Conservation (phyloP, 2,888 invertebrate species). For the Ypsolopha scabrella region DNA sequence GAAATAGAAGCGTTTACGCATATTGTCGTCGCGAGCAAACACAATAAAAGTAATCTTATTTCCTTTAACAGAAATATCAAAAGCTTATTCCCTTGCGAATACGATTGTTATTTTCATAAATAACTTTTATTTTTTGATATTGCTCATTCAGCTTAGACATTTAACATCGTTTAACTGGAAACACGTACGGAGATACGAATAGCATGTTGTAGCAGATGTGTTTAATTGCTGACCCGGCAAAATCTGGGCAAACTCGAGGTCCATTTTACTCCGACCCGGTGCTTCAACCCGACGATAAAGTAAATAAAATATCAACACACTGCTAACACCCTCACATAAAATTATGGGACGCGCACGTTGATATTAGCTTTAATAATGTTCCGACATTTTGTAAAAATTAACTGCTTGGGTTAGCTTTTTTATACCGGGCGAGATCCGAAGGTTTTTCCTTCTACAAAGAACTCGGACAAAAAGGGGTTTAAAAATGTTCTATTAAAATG, state of each 20-base stretch:
- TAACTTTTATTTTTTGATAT: not conserved
- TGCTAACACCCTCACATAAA: slow-evolving; percentile 44
- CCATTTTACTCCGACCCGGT: slow-evolving; percentile 42
- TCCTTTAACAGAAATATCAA: not conserved
- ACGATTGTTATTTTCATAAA: not conserved
- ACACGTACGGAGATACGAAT: slow-evolving; percentile 31
- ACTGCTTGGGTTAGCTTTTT: slow-evolving; percentile 46
- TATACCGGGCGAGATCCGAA: slow-evolving; percentile 20
- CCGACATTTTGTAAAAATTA: slow-evolving; percentile 51
- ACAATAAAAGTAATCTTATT: slow-evolving; percentile 10
- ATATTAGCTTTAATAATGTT: slow-evolving; percentile 57
- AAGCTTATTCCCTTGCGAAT: not conserved
- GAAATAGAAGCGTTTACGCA: slow-evolving; percentile 6
- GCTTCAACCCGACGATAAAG: slow-evolving; percentile 40
- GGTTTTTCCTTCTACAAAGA: slow-evolving; percentile 27
- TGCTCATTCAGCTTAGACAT: not conserved
- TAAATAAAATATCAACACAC: slow-evolving; percentile 62
- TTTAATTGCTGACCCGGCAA: slow-evolving; percentile 62
- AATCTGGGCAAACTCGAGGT: slow-evolving; percentile 52
- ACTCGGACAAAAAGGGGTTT: slow-evolving; percentile 31
- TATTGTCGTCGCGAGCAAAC: slow-evolving; percentile 16
- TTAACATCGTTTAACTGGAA: slow-evolving; percentile 8
- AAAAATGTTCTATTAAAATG: slow-evolving; percentile 37
- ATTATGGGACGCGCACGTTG: slow-evolving; percentile 41
- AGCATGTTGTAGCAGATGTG: slow-evolving; percentile 59